Conservation (phyloP, 2,797 vertebrate species). For the Scolopax rusticola region DNA sequence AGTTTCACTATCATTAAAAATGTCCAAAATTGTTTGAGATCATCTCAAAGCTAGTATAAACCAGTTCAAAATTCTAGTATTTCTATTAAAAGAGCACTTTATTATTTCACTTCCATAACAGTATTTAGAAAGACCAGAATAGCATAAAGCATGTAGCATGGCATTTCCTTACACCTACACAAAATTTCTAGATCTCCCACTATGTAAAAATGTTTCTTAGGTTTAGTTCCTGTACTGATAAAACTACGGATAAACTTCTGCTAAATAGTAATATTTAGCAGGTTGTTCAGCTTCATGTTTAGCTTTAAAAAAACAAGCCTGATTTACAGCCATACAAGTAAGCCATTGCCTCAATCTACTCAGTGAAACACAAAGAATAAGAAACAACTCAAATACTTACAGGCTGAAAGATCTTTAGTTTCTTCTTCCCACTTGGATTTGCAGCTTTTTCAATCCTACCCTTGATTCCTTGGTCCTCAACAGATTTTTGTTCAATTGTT, state of each 20-base stretch:
- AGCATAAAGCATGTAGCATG: background rate
- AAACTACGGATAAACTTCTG: background rate
- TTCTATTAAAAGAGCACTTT: background rate
- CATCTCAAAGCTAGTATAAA: background rate
- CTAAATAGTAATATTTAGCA: background rate
- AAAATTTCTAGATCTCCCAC: background rate
- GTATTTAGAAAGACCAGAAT: background rate
- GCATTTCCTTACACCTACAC: background rate
- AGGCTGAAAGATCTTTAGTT: slow-evolving; percentile 99
- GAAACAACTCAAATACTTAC: slow-evolving; percentile 81
- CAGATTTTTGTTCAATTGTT: slow-evolving; percentile 74
- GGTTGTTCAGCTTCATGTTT: background rate
- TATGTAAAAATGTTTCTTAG: background rate
- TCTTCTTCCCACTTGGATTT: slow-evolving; percentile 97
- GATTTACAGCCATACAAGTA: background rate
- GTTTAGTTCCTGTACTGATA: background rate
- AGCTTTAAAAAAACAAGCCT: background rate
- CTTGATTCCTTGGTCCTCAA: slow-evolving; percentile 83
- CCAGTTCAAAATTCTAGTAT: accelerated
- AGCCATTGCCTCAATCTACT: background rate
- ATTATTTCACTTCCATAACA: background rate
- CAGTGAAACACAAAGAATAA: background rate
- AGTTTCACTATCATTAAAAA: background rate
- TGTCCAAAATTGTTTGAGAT: background rate
- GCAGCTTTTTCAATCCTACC: slow-evolving; percentile 96